These are phyloP conservation scores for Lycaena phlaeas DNA, from an alignment of 2,888 invertebrate species.

Conservation along the genomic window DNA sequence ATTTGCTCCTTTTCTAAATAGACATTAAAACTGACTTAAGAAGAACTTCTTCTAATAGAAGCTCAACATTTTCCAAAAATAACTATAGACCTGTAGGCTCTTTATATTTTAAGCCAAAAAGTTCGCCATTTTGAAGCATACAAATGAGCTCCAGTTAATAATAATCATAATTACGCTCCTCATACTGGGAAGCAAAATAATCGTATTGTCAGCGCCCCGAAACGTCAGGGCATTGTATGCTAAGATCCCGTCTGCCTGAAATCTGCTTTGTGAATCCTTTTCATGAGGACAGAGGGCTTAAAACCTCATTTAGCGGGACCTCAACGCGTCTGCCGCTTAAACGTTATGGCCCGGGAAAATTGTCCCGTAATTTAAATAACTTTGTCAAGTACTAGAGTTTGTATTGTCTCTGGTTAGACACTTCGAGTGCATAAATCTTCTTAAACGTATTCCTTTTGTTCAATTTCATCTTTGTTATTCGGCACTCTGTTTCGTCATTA, in stretches of 20 bases:
- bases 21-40: too few species aligned
- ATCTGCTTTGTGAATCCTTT: slow-evolving; percentile 60
- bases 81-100: too few species aligned
- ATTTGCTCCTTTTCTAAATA: too few species aligned
- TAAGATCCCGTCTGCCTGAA: slow-evolving; percentile 41
- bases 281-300: slow-evolving; percentile 49
- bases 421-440: slow-evolving; percentile 51
- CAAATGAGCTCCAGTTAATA: background rate
- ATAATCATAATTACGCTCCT: slow-evolving; percentile 18
- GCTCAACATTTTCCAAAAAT: too few species aligned
- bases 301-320: slow-evolving; percentile 62
- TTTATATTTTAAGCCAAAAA: too few species aligned
- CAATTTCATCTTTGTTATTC: background rate
- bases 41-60: too few species aligned
- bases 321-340: slow-evolving; percentile 54
- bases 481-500: background rate
- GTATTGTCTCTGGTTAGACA: slow-evolving; percentile 42
- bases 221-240: slow-evolving; percentile 51
- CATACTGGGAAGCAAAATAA: slow-evolving; percentile 52
- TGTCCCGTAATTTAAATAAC: slow-evolving; percentile 68
- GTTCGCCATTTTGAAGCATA: background rate
- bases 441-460: slow-evolving; percentile 37
- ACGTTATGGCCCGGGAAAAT: slow-evolving; percentile 58
- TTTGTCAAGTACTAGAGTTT: slow-evolving; percentile 37
- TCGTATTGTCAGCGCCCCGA: slow-evolving; percentile 34